These are phyloP conservation scores for Samia ricini DNA, from an alignment of 1,140 invertebrate species.

Conservation along the genomic window DNA sequence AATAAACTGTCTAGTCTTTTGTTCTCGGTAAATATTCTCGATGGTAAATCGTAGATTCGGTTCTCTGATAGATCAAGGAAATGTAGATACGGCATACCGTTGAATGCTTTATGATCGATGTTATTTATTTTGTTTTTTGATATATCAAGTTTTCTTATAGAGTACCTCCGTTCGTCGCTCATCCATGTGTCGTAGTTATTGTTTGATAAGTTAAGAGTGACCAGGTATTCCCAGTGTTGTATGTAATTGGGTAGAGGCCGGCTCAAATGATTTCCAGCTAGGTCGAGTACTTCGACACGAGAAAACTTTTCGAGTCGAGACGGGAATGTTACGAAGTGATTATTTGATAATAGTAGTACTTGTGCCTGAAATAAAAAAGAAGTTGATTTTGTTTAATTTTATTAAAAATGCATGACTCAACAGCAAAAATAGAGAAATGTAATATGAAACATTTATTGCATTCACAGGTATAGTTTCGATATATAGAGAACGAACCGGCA, in stretches of 20 bases:
- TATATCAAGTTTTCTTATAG: slow-evolving; percentile 67
- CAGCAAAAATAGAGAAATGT: no score
- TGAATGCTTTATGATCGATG: slow-evolving; percentile 54
- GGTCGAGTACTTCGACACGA: slow-evolving; percentile 73
- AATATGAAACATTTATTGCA: no score
- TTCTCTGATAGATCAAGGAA: slow-evolving; percentile 81
- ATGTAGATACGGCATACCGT: slow-evolving; percentile 36
- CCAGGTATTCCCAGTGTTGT: slow-evolving; percentile 59
- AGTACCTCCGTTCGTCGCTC: slow-evolving; percentile 54
- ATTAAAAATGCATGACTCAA: no score
- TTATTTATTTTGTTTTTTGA: slow-evolving; percentile 73
- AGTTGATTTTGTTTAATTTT: slow-evolving; percentile 3
- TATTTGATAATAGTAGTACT: slow-evolving; percentile 73
- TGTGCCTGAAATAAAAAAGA: slow-evolving; percentile 63
- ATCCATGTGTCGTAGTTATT: slow-evolving; percentile 78
- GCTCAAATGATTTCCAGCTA: slow-evolving; percentile 77
- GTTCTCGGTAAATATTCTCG: slow-evolving; percentile 72
- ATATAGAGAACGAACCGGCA: no score
- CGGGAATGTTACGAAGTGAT: slow-evolving; percentile 78
- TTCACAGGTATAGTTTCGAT: no score
- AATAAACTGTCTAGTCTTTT: slow-evolving; percentile 78
- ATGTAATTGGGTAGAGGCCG: slow-evolving; percentile 58
- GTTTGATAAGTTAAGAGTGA: slow-evolving; percentile 75
- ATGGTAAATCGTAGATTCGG: slow-evolving; percentile 76
- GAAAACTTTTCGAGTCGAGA: slow-evolving; percentile 66